Conservation (phyloP, 2,113 vertebrate genomes). For the Xiphophorus couchianus region DNA sequence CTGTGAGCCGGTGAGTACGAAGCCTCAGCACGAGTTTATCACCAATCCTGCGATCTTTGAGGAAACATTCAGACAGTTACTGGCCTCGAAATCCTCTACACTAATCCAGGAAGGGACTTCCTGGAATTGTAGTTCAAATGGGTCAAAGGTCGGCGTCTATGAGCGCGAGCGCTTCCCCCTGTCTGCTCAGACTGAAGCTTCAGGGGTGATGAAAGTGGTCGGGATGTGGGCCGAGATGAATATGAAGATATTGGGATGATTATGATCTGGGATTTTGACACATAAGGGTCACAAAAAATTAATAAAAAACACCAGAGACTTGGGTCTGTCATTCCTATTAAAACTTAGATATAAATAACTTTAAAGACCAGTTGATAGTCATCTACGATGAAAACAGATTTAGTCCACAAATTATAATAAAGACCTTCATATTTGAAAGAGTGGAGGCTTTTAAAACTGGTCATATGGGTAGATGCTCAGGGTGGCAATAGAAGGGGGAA, state of each 20-base stretch:
- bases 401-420: no score
- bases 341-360: no score
- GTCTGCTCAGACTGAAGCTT: no score
- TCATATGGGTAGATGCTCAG: no score
- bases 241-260: background rate
- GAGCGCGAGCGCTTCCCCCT: background rate
- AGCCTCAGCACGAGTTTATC: background rate
- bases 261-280: no score
- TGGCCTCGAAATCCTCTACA: conserved; percentile 10
- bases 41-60: background rate
- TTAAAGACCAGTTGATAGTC: no score
- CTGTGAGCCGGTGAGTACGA: conserved; percentile 72
- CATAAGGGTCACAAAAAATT: background rate
- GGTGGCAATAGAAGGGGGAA: no score
- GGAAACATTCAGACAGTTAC: conserved; percentile 4
- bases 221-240: background rate
- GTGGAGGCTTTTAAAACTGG: no score
- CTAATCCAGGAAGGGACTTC: conserved; percentile 4
- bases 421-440: no score
- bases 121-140: conserved; percentile 17
- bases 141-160: conserved; percentile 35
- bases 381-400: no score
- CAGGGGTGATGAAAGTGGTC: background rate
- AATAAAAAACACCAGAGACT: no score
- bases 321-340: no score